A percentile compares a stretch with the other conserved stretches of the same genome.
These are phyloP conservation scores for Phalanger gymnotis DNA, from an alignment of 2,797 vertebrate genomes.

Conservation along the genomic window DNA sequence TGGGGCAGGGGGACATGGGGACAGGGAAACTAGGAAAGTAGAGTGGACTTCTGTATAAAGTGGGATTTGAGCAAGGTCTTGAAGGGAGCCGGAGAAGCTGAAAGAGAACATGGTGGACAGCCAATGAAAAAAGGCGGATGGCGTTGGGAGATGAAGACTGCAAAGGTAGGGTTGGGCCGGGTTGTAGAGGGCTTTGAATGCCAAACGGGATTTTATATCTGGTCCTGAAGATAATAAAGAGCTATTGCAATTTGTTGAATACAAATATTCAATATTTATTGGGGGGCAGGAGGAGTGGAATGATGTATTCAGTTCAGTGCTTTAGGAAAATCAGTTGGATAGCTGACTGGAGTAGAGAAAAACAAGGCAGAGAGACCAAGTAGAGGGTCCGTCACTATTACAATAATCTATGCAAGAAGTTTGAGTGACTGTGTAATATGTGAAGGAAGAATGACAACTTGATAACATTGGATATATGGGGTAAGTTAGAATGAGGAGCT, in stretches of 20 bases:
- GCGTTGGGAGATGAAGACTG: neutral
- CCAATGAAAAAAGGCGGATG: neutral
- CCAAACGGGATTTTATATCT: neutral
- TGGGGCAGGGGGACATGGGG: neutral
- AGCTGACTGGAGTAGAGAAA: neutral
- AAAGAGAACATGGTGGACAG: neutral
- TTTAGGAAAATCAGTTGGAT: neutral
- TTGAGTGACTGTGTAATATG: neutral
- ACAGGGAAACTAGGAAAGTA: neutral
- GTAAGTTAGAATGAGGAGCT: neutral
- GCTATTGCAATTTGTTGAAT: neutral
- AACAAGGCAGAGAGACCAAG: neutral
- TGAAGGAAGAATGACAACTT: neutral
- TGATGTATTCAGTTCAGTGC: neutral
- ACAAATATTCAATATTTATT: neutral
- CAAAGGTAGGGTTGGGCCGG: neutral
- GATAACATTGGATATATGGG: neutral
- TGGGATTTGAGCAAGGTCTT: neutral
- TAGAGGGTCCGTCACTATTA: neutral
- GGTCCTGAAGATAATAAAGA: neutral
- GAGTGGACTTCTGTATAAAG: neutral
- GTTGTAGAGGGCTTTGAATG: neutral
- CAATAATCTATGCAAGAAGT: neutral
- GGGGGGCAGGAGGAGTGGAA: neutral
- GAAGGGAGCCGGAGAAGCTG: neutral